Conservation (phyloP, 2,888 invertebrate species). For the Osedax fenrisi region DNA sequence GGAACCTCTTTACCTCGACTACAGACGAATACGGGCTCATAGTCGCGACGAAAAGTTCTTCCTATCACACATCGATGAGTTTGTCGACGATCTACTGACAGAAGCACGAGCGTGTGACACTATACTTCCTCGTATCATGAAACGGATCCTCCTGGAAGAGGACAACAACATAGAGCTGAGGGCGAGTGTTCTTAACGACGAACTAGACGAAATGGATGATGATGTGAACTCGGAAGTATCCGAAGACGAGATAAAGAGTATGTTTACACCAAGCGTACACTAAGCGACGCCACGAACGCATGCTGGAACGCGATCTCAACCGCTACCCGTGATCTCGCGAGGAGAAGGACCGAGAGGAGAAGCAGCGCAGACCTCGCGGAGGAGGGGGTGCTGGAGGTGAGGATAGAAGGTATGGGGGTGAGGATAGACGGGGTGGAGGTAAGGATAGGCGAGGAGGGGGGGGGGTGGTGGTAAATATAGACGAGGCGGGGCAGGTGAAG, state of each 20-base stretch:
- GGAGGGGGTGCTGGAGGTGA: not conserved
- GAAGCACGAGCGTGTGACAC: constrained; percentile 90
- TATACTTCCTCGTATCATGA: constrained; percentile 83
- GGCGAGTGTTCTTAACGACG: constrained; percentile 58
- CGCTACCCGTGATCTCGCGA: constrained; percentile 62
- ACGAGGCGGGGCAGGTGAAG: too few relatives aligned
- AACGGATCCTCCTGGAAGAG: constrained; percentile 79
- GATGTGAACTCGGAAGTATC: too few relatives aligned
- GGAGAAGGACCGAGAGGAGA: constrained; percentile 61
- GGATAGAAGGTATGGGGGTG: not conserved
- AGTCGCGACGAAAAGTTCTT: constrained; percentile 71
- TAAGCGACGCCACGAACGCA: not conserved
- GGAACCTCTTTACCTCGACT: constrained; percentile 92
- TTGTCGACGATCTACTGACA: constrained; percentile 79
- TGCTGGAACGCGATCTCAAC: not conserved
- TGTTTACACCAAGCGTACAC: not conserved
- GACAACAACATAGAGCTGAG: constrained; percentile 83
- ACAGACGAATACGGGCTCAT: constrained; percentile 79
- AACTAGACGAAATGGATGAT: constrained; percentile 33
- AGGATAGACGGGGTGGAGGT: not conserved
- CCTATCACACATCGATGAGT: constrained; percentile 98
- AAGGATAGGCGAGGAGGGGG: not conserved
- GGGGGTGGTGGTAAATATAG: not conserved
- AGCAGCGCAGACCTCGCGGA: constrained; percentile 40
- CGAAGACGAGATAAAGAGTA: not conserved